Percentiles rank a stretch among this genome's conserved stretches.
Evolutionary conservation across 1,140 invertebrate species (phyloP).

Genomic region (Trichogramma pretiosum): DNA sequence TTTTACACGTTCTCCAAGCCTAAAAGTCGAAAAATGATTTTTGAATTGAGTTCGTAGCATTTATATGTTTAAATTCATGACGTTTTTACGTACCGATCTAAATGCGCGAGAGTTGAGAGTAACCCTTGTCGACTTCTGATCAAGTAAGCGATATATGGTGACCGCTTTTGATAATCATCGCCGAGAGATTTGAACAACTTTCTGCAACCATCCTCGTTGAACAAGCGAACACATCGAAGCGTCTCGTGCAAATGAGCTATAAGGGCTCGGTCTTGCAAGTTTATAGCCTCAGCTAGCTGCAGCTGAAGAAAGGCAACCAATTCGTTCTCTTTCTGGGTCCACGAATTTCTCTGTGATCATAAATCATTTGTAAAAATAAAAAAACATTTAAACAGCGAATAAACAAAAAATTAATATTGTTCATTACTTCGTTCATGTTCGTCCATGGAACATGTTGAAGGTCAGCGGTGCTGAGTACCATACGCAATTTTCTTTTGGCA

Average conservation of each 20-base stretch:
- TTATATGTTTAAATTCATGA: not conserved
- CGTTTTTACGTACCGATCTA: conserved; percentile 56
- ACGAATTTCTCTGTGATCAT: conserved; percentile 39
- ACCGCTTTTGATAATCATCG: conserved; percentile 70
- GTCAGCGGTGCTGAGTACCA: conserved; percentile 81
- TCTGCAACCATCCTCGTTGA: conserved; percentile 64
- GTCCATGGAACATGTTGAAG: conserved; percentile 48
- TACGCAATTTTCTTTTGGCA: conserved; percentile 85
- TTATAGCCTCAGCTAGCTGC: conserved; percentile 81
- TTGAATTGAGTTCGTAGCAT: not conserved
- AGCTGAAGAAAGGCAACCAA: conserved; percentile 65
- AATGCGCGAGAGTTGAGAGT: conserved; percentile 67
- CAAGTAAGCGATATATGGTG: conserved; percentile 78
- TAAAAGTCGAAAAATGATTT: conserved; percentile 25
- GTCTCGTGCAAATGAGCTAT: conserved; percentile 85
- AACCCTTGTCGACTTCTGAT: conserved; percentile 74
- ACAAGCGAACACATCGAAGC: conserved; percentile 66
- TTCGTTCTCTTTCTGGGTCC: conserved; percentile 54
- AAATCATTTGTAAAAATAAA: not conserved
- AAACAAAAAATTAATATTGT: conserved; percentile 4
- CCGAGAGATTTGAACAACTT: conserved; percentile 71
- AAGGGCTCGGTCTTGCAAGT: conserved; percentile 69
- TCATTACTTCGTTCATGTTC: conserved; percentile 33
- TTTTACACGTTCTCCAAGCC: conserved; percentile 55
- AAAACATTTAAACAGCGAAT: conserved; percentile 4